A percentile compares a stretch with the other conserved stretches of the same genome.
Evolutionary conservation across 2,797 vertebrate species (phyloP).

Genomic region (Smutsia temminckii): DNA sequence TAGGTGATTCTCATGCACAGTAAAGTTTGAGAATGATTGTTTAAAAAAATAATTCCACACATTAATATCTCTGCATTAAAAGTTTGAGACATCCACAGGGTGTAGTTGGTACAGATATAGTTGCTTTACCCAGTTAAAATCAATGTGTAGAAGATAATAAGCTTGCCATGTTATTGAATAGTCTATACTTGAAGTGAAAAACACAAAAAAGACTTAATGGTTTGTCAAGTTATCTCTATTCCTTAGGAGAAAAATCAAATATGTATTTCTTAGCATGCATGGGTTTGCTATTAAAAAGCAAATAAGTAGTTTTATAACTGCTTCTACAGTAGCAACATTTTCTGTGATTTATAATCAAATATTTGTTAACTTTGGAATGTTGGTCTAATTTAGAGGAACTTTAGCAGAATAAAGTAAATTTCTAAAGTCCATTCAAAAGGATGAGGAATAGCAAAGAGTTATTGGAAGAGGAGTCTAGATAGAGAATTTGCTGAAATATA

Average conservation of each 20-base stretch:
- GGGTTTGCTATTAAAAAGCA: background rate
- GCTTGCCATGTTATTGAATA: background rate
- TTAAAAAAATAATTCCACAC: background rate
- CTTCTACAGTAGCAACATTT: background rate
- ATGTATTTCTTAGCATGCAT: background rate
- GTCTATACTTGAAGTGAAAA: background rate
- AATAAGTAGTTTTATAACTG: background rate
- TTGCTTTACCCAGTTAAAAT: background rate
- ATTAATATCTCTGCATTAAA: background rate
- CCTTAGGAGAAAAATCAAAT: background rate
- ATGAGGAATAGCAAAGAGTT: background rate
- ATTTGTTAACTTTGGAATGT: background rate
- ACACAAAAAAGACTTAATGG: background rate
- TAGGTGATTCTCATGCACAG: background rate
- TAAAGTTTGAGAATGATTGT: background rate
- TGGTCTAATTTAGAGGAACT: background rate
- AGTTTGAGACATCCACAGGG: background rate
- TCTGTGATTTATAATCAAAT: slow-evolving; percentile 15
- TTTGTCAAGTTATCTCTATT: background rate
- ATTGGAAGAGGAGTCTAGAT: background rate
- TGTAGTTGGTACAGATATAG: background rate
- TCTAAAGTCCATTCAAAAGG: background rate
- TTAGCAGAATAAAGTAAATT: background rate
- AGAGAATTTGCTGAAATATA: background rate
- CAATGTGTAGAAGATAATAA: background rate